These are phyloP conservation scores for Malurus cyaneus DNA, from an alignment of 2,113 vertebrate species.

Conservation along the genomic window DNA sequence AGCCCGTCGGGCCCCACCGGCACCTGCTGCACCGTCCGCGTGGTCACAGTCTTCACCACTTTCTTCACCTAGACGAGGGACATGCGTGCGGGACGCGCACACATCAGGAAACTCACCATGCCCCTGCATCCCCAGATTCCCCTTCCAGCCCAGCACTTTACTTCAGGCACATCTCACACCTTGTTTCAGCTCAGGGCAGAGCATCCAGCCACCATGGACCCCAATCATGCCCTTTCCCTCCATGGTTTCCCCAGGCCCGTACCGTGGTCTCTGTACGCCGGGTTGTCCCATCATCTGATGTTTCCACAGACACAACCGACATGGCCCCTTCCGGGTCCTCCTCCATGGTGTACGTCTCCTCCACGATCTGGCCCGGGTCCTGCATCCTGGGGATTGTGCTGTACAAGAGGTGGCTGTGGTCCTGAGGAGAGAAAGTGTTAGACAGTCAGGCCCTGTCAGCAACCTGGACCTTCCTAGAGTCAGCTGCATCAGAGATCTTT, in stretches of 20 bases:
- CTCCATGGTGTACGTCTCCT: constrained; percentile 86
- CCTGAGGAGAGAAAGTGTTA: constrained; percentile 25
- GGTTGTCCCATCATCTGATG: constrained; percentile 87
- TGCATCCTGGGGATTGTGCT: constrained; percentile 86
- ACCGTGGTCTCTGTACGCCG: constrained; percentile 91
- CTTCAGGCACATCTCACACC: not conserved
- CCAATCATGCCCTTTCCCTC: not conserved
- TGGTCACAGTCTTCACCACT: constrained; percentile 90
- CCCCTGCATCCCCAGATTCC: rapidly evolving
- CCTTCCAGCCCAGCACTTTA: not conserved
- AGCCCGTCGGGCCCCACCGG: constrained; percentile 71
- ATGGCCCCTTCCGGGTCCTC: constrained; percentile 84
- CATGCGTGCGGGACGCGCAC: rapidly evolving
- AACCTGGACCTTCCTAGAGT: not conserved
- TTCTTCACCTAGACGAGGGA: constrained; percentile 84
- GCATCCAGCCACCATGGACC: not conserved
- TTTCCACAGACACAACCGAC: constrained; percentile 87
- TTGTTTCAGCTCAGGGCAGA: not conserved
- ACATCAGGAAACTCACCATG: not conserved
- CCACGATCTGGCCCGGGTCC: constrained; percentile 89
- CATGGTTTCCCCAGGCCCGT: not conserved
- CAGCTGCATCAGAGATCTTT: not conserved
- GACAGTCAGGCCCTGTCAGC: not conserved
- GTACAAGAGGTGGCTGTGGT: constrained; percentile 78
- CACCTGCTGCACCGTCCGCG: constrained; percentile 85